Evolutionary conservation across 2,888 invertebrate species (phyloP).

Genomic region (Amaurobius ferox): DNA sequence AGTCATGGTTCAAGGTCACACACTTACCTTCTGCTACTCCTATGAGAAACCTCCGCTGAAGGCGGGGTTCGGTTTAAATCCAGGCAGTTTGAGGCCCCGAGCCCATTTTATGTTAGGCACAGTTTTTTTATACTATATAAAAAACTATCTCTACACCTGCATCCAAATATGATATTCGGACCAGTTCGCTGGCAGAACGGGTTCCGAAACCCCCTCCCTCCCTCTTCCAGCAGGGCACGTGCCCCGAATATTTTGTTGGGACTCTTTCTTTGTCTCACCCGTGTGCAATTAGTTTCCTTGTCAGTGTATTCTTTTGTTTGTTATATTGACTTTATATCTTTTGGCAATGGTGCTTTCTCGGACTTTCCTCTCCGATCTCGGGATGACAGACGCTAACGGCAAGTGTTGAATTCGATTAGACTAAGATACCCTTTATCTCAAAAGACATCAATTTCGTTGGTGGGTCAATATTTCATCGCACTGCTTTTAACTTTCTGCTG

Average conservation of each 20-base stretch:
- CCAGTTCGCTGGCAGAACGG: background rate
- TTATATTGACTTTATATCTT: background rate
- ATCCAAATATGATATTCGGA: slow-evolving; percentile 14
- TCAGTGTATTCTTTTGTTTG: background rate
- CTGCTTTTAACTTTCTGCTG: background rate
- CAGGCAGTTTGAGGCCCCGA: background rate
- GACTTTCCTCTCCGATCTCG: background rate
- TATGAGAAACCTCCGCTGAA: background rate
- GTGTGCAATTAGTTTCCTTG: slow-evolving; percentile 6
- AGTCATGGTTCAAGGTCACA: background rate
- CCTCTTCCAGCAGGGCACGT: background rate
- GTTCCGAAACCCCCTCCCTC: background rate
- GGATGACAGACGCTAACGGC: no score
- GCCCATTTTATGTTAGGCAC: background rate
- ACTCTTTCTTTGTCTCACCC: background rate
- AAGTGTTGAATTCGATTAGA: no score
- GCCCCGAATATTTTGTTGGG: slow-evolving; percentile 1
- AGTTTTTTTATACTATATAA: background rate
- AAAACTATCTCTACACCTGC: background rate
- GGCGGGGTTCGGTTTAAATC: slow-evolving; percentile 20
- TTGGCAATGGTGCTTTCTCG: background rate
- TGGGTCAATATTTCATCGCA: background rate
- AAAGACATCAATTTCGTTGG: background rate
- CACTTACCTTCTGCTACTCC: background rate
- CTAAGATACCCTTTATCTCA: no score